phyloP scores from a whole-genome alignment of 2,888 invertebrate species.

The Meganola albula region DNA sequence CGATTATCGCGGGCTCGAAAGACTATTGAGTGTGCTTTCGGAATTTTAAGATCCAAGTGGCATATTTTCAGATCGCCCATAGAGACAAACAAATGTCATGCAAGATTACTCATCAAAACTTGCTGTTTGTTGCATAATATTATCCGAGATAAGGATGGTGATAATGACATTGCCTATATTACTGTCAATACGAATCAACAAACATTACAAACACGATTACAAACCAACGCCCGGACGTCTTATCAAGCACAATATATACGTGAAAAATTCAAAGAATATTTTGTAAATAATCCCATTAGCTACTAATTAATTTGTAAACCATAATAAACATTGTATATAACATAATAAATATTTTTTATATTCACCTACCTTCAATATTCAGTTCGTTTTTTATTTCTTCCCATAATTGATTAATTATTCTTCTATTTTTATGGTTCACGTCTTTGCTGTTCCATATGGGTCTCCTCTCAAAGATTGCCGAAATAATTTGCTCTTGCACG shows the following conservation, averaged over 20 bases:
- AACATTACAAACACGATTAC: slow-evolving; percentile 10
- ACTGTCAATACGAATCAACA: slow-evolving; percentile 12
- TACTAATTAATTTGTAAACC: too few species aligned
- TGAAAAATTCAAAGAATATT: slow-evolving; percentile 17
- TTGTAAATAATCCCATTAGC: slow-evolving; percentile 17
- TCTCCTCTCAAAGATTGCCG: slow-evolving; percentile 19
- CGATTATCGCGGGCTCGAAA: slow-evolving; percentile 9
- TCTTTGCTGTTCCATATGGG: slow-evolving; percentile 19
- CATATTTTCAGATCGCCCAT: slow-evolving; percentile 16
- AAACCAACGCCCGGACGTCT: slow-evolving; percentile 15
- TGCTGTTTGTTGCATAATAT: slow-evolving; percentile 14
- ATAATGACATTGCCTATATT: slow-evolving; percentile 14
- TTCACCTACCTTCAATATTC: too few species aligned
- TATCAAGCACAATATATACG: slow-evolving; percentile 16
- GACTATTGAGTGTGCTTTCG: slow-evolving; percentile 18
- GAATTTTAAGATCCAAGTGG: slow-evolving; percentile 16
- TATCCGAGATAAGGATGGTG: slow-evolving; percentile 16
- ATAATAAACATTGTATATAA: slow-evolving; percentile 10
- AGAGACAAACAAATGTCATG: slow-evolving; percentile 22
- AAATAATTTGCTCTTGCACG: slow-evolving; percentile 21
- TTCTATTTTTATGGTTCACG: slow-evolving; percentile 21
- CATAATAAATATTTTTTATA: slow-evolving; percentile 16
- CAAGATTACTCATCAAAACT: slow-evolving; percentile 16
- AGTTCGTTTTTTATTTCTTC: slow-evolving; percentile 19
- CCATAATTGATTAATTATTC: slow-evolving; percentile 19